Percentiles rank a stretch among this genome's conserved stretches.
phyloP scores from a whole-genome alignment of 2,888 invertebrate species.

The Peribatodes rhomboidaria region DNA sequence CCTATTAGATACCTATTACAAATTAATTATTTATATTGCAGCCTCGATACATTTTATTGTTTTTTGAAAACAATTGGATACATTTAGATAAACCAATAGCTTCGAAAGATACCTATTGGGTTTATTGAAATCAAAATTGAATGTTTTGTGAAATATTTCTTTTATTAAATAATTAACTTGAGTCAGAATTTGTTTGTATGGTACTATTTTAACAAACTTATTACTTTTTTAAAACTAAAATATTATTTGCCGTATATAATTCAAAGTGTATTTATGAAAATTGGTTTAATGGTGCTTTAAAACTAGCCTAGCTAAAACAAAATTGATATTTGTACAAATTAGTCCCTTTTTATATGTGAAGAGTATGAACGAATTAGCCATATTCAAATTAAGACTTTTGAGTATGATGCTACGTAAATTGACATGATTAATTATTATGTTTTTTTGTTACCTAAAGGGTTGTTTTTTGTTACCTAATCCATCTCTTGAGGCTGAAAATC shows the following conservation, averaged over 20 bases:
- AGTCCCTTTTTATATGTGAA: too few species aligned
- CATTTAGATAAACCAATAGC: not conserved
- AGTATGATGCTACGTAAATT: too few species aligned
- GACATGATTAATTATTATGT: too few species aligned
- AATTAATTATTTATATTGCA: too few species aligned
- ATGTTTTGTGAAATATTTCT: not conserved
- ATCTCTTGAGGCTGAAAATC: too few species aligned
- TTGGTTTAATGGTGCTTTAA: conserved; percentile 6
- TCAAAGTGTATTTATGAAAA: conserved; percentile 1
- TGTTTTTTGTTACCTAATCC: too few species aligned
- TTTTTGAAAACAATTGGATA: conserved; percentile 18
- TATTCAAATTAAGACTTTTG: too few species aligned
- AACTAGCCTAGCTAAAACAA: conserved; percentile 10
- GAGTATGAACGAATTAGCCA: too few species aligned
- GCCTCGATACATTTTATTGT: conserved; percentile 16
- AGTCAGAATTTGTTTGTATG: conserved; percentile 1
- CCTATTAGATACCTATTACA: not conserved
- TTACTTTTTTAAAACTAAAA: not conserved
- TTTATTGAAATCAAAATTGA: too few species aligned
- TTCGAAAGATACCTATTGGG: too few species aligned
- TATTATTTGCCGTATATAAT: not conserved
- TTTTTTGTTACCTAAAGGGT: too few species aligned
- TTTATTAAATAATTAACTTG: not conserved
- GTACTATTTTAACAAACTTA: not conserved
- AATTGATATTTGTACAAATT: not conserved